Percentiles rank a stretch among this genome's conserved stretches.
Evolutionary conservation across 2,888 invertebrate genomes (phyloP).

Genomic region (Gasteruption jaculator): DNA sequence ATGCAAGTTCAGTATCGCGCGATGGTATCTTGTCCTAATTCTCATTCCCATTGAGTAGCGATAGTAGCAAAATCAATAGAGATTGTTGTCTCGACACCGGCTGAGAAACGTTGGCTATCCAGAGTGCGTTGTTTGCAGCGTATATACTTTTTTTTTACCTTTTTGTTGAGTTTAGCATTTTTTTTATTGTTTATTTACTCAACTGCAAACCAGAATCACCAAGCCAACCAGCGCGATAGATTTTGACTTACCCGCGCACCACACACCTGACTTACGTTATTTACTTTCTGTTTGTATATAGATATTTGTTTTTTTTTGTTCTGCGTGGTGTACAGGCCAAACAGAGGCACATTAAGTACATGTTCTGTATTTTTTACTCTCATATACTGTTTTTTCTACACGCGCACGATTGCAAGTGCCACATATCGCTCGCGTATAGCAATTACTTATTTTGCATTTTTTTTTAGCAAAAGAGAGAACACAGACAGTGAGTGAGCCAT

Average conservation of each 20-base stretch:
- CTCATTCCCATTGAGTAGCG: conserved; percentile 46
- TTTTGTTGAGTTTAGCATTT: conserved; percentile 3
- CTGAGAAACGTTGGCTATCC: conserved; percentile 47
- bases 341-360: conserved; percentile 49
- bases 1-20: conserved; percentile 47
- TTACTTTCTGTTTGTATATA: conserved; percentile 19
- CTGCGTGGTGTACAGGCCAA: conserved; percentile 45
- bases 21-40: conserved; percentile 42
- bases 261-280: conserved; percentile 28
- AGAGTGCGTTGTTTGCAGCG: conserved; percentile 39
- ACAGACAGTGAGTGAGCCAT: conserved; percentile 51
- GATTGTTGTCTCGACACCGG: conserved; percentile 50
- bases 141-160: conserved; percentile 16
- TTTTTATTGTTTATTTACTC: conserved; percentile 22
- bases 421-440: conserved; percentile 41
- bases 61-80: conserved; percentile 51
- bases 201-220: conserved; percentile 38
- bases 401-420: conserved; percentile 38
- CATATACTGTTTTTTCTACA: too few relatives aligned
- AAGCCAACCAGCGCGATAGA: conserved; percentile 44
- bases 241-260: conserved; percentile 46
- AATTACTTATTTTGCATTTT: conserved; percentile 31
- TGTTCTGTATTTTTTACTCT: conserved; percentile 23
- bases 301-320: conserved; percentile 20
- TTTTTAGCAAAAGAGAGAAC: conserved; percentile 32